Evolutionary conservation across 2,888 invertebrate genomes (phyloP), one percentile per base, ranked within the genome.

Genomic region (Spilosoma lubricipeda): DNA sequence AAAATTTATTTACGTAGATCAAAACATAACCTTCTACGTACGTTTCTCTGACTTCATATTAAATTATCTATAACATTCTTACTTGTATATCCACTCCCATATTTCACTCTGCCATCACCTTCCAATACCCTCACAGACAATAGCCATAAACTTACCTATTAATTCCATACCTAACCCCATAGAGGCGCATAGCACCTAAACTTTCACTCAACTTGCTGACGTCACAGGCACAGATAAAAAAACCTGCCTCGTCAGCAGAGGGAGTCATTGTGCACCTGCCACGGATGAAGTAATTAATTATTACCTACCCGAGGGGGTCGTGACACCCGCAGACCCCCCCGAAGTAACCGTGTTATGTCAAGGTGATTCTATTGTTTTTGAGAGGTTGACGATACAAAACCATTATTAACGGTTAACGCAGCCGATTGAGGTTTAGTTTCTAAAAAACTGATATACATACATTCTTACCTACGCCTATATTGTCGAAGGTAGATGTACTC

Each of bases 201-300:
- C 84, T 84, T 77, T 76, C 77, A 74, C 74, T 84, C 72, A 71
- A 77, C 75, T 76, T 77, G 73, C 71, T 85, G 79, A 79, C 77
- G 83, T 77, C 79, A 78, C 74, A 75, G 4, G 65, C 76, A 59
- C 74, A 80, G 82, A 83, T 85, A 92, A 92, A 92, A 66, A 93
- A 93, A 91, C 85, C 84, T 84, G 92, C 93, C 79, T 83, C 90
- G 93, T 94, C 94, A 94, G 75, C 91, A 88, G 87, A 84, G 79
- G 87, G 88, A 86, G 90, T 93, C 94, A 94, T 94, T 94, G 94
- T 93, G 93, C 94, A 95, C 94, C 95, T 95, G 95, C 94, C 95
- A 95, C 90, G 90, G 90, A 86, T 86, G 85, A 48, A 73, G 90
- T 94, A 91, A 94, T 95, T 94, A 95, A 95, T 95, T 94, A 95